These are phyloP conservation scores for Halisarca cf. caerulea DNA, from an alignment of 37 sponge, comb jelly and placozoan genomes.

Conservation along the genomic window DNA sequence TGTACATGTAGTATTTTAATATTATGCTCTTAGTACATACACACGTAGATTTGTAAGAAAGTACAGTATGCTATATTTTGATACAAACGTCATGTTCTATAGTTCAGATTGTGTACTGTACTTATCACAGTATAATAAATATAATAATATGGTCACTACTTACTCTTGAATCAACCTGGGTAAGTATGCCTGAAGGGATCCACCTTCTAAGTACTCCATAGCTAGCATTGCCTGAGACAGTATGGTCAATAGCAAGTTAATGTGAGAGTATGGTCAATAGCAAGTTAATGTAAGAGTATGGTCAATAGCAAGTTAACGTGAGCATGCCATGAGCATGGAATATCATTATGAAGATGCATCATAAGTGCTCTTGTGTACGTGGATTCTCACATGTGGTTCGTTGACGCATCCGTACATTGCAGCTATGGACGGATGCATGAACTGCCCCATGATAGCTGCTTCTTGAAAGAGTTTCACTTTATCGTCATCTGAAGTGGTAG, in stretches of 20 bases:
- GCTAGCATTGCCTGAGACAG: background rate
- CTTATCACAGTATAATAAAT: no score
- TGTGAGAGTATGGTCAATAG: background rate
- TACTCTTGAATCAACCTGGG: background rate
- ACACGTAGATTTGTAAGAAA: no score
- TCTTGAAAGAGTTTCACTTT: slow-evolving; percentile 41
- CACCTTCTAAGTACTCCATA: slow-evolving; percentile 1
- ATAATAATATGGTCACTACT: no score
- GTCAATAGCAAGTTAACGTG: background rate
- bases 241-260: background rate
- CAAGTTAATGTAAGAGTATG: background rate
- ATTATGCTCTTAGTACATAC: no score
- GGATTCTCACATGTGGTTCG: slow-evolving; percentile 11
- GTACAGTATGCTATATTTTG: no score
- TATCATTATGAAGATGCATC: background rate
- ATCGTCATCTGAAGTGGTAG: background rate
- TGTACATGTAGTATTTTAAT: no score
- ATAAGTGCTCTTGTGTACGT: no score
- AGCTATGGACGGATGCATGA: slow-evolving; percentile 4
- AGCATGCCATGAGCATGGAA: background rate
- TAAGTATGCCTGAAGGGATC: background rate
- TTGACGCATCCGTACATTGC: slow-evolving; percentile 22
- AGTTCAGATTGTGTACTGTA: no score
- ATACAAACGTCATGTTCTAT: no score
- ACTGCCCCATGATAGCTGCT: slow-evolving; percentile 46